These are phyloP conservation scores for Bursaphelenchus mucronatus DNA, from an alignment of 1,140 invertebrate species.

Conservation along the genomic window DNA sequence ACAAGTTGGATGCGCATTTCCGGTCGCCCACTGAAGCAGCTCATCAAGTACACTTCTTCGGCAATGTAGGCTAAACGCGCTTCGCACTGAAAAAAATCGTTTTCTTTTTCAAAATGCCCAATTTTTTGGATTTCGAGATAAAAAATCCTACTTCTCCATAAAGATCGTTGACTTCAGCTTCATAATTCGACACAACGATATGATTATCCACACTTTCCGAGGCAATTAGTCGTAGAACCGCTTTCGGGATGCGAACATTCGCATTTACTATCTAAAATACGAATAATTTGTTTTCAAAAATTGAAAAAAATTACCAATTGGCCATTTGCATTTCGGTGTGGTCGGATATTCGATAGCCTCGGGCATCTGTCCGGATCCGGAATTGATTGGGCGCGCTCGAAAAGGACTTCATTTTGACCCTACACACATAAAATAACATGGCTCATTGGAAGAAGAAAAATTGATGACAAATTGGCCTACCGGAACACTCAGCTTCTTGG, in stretches of 20 bases:
- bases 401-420: slow-evolving; percentile 18
- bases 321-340: slow-evolving; percentile 7
- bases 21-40: slow-evolving; percentile 50
- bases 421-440: background rate
- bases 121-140: background rate
- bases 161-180: slow-evolving; percentile 16
- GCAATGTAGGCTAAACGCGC: slow-evolving; percentile 51
- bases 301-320: slow-evolving; percentile 15
- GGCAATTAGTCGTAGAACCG: slow-evolving; percentile 8
- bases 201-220: slow-evolving; percentile 19
- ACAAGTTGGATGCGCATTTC: slow-evolving; percentile 48
- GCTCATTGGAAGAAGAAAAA: background rate
- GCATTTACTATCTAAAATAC: slow-evolving; percentile 21
- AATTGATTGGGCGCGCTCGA: slow-evolving; percentile 6
- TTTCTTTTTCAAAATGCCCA: background rate
- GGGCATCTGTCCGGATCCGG: slow-evolving; percentile 4
- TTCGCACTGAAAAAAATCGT: slow-evolving; percentile 44
- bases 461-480: slow-evolving; percentile 3
- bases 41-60: slow-evolving; percentile 53
- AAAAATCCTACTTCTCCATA: slow-evolving; percentile 17
- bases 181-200: slow-evolving; percentile 19
- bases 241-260: slow-evolving; percentile 6
- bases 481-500: slow-evolving; percentile 19
- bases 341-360: slow-evolving; percentile 13
- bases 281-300: background rate